These are phyloP conservation scores for Simalia tracyae DNA, from an alignment of 2,797 vertebrate species.

Conservation along the genomic window DNA sequence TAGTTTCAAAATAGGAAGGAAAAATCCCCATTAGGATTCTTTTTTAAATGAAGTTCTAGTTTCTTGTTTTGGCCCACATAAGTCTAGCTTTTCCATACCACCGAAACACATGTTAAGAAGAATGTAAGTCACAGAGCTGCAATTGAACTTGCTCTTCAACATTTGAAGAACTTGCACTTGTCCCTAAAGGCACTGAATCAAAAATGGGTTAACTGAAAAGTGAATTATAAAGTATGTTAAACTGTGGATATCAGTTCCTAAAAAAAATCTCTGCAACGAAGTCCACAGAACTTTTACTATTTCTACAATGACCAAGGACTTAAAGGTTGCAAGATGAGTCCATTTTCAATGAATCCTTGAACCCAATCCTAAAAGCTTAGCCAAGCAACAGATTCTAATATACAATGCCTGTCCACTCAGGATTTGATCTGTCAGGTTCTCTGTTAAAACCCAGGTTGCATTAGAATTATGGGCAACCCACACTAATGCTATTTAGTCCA, in stretches of 20 bases:
- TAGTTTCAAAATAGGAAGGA: slow-evolving; percentile 52
- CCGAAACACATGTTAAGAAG: slow-evolving; percentile 24
- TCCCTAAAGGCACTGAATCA: neutral
- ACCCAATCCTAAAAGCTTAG: neutral
- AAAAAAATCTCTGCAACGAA: slow-evolving; percentile 23
- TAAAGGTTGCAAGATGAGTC: neutral
- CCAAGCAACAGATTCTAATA: accelerated
- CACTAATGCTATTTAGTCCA: neutral
- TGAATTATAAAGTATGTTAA: neutral
- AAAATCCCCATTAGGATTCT: slow-evolving; percentile 29
- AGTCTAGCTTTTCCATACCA: neutral
- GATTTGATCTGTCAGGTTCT: neutral
- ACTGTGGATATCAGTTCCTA: neutral
- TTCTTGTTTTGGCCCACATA: slow-evolving; percentile 1
- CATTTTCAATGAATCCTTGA: slow-evolving; percentile 33
- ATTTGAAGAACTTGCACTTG: neutral
- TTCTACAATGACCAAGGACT: neutral
- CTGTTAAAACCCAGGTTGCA: neutral
- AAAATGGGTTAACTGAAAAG: neutral
- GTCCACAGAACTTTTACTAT: slow-evolving; percentile 10
- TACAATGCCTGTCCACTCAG: neutral
- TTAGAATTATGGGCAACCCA: neutral
- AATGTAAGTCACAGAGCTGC: neutral
- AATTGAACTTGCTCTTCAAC: slow-evolving; percentile 10
- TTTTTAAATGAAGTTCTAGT: slow-evolving; percentile 20